A percentile compares a stretch with the other conserved stretches of the same genome.
These are phyloP conservation scores for Andrena marginata DNA, from an alignment of 2,888 invertebrate species.

Conservation along the genomic window DNA sequence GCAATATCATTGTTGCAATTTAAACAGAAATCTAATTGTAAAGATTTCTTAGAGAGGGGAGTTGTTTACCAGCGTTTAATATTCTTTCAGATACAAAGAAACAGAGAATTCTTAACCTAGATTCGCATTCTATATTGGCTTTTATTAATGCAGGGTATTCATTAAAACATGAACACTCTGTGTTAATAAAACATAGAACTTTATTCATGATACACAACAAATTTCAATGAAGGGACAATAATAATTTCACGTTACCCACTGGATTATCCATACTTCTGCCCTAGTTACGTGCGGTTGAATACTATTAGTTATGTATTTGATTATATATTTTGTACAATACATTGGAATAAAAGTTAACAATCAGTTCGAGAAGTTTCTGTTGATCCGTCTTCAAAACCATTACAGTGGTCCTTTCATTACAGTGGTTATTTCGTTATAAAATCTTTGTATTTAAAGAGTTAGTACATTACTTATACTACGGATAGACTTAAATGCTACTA, in stretches of 20 bases:
- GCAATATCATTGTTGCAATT: no score
- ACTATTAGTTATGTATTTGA: slow-evolving; percentile 51
- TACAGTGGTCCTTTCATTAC: slow-evolving; percentile 78
- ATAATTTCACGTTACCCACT: slow-evolving; percentile 73
- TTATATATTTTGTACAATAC: slow-evolving; percentile 78
- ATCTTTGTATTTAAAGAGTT: slow-evolving; percentile 62
- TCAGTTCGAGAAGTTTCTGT: slow-evolving; percentile 74
- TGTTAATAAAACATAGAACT: slow-evolving; percentile 82
- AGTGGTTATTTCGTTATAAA: slow-evolving; percentile 79
- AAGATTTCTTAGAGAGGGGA: neutral
- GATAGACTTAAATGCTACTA: slow-evolving; percentile 50
- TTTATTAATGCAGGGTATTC: slow-evolving; percentile 15
- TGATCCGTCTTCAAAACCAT: slow-evolving; percentile 73
- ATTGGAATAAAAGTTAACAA: slow-evolving; percentile 76
- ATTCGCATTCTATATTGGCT: slow-evolving; percentile 26
- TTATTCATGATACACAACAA: slow-evolving; percentile 82
- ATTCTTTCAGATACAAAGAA: slow-evolving; percentile 84
- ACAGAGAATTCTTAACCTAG: slow-evolving; percentile 87
- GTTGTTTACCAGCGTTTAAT: slow-evolving; percentile 13
- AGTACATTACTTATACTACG: slow-evolving; percentile 58
- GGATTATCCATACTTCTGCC: slow-evolving; percentile 64
- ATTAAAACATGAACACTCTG: slow-evolving; percentile 42
- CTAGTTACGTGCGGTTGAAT: slow-evolving; percentile 70
- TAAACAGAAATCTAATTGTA: no score
- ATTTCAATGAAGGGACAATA: slow-evolving; percentile 78